phyloP scores from a whole-genome alignment of 2,888 invertebrate species.

The Caenorhabditis drosophilae region DNA sequence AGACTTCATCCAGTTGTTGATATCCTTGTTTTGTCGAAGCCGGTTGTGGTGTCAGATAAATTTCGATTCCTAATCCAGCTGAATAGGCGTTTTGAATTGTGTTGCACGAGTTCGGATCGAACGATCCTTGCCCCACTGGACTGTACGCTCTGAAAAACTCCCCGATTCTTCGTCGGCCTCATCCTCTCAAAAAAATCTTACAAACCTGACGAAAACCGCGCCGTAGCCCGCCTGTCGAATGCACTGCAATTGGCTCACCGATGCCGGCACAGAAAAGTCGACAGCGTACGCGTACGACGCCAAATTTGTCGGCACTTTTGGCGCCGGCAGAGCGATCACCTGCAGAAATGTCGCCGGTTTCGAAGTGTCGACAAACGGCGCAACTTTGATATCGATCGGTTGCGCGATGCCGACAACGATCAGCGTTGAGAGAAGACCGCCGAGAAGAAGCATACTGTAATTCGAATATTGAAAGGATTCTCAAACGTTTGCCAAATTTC shows the following conservation, averaged over 20 bases:
- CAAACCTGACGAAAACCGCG: constrained; percentile 29
- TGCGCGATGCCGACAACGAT: neutral
- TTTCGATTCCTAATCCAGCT: constrained; percentile 49
- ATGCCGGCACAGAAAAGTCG: constrained; percentile 29
- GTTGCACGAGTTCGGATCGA: constrained; percentile 36
- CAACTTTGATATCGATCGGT: constrained; percentile 15
- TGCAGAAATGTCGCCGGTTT: constrained; percentile 20
- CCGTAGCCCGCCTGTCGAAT: constrained; percentile 31
- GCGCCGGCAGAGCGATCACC: constrained; percentile 26
- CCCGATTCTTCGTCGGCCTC: too few species aligned
- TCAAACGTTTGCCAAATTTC: too few species aligned
- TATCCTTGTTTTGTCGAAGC: constrained; percentile 37
- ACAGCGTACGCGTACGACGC: constrained; percentile 36
- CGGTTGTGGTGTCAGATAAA: constrained; percentile 55
- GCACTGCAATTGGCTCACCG: constrained; percentile 21
- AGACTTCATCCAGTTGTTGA: constrained; percentile 48
- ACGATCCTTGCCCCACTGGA: constrained; percentile 42
- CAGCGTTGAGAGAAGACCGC: too few species aligned
- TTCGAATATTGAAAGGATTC: too few species aligned
- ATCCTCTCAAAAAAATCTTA: too few species aligned
- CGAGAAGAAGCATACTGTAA: too few species aligned
- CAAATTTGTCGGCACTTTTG: constrained; percentile 27
- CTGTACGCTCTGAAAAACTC: constrained; percentile 49
- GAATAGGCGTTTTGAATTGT: constrained; percentile 47
- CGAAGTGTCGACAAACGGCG: constrained; percentile 33